Evolutionary conservation across 2,113 vertebrate species (phyloP).

Genomic region (Calyptomena viridis): DNA sequence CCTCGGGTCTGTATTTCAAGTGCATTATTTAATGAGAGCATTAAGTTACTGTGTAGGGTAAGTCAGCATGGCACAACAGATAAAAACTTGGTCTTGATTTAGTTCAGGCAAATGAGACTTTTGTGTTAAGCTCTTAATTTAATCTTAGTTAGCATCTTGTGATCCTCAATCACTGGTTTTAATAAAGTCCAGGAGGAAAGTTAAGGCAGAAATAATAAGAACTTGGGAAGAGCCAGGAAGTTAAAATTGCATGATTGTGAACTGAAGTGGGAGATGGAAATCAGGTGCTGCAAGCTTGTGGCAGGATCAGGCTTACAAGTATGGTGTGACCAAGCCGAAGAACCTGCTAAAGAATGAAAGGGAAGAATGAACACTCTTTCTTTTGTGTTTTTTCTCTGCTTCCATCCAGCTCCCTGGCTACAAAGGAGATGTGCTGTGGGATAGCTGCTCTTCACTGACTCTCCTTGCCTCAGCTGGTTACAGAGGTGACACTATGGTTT

Average conservation of each 20-base stretch:
- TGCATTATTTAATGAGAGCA: neutral
- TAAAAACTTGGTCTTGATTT: neutral
- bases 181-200: neutral
- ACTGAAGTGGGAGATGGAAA: neutral
- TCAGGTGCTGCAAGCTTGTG: neutral
- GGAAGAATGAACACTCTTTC: neutral
- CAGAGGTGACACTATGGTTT: slow-evolving; percentile 76
- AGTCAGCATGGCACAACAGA: neutral
- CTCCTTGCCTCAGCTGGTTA: slow-evolving; percentile 75
- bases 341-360: neutral
- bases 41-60: neutral
- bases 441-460: slow-evolving; percentile 66
- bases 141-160: neutral
- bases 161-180: neutral
- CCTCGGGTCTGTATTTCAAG: neutral
- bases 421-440: slow-evolving; percentile 74
- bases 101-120: neutral
- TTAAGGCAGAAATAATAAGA: neutral
- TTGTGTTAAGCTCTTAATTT: neutral
- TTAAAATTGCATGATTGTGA: neutral
- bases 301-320: neutral
- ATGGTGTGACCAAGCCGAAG: neutral
- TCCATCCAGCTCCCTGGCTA: slow-evolving; percentile 60
- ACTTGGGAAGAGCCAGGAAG: neutral
- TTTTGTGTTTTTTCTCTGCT: neutral